Percentiles rank a stretch among this genome's conserved stretches.
These are phyloP conservation scores for Nibea coibor DNA, from an alignment of 2,113 vertebrate genomes.

Conservation along the genomic window DNA sequence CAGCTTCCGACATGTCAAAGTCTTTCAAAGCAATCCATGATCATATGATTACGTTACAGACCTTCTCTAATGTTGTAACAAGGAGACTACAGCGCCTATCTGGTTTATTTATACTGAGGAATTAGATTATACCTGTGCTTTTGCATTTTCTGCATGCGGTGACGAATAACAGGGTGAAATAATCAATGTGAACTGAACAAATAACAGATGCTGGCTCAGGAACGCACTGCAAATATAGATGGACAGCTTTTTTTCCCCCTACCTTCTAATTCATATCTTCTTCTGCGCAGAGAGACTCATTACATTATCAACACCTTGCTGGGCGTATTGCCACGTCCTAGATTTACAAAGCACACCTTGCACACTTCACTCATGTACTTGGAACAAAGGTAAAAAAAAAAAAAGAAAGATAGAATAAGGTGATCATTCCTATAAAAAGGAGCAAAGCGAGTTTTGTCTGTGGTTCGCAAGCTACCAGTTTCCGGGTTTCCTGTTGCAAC, in stretches of 20 bases:
- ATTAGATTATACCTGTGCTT: slow-evolving; percentile 22
- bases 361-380: slow-evolving; percentile 43
- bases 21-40: slow-evolving; percentile 15
- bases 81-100: not conserved
- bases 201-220: slow-evolving; percentile 17
- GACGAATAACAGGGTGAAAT: slow-evolving; percentile 29
- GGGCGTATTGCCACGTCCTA: slow-evolving; percentile 63
- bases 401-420: slow-evolving; percentile 12
- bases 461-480: slow-evolving; percentile 59
- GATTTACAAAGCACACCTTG: slow-evolving; percentile 66
- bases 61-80: slow-evolving; percentile 28
- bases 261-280: slow-evolving; percentile 55
- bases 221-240: slow-evolving; percentile 51
- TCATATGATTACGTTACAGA: slow-evolving; percentile 18
- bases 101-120: slow-evolving; percentile 40
- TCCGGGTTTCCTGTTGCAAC: slow-evolving; percentile 77
- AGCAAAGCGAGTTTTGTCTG: slow-evolving; percentile 58
- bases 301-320: slow-evolving; percentile 67
- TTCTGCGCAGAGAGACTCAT: slow-evolving; percentile 58
- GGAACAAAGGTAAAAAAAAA: slow-evolving; percentile 6
- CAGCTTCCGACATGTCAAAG: slow-evolving; percentile 30
- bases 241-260: slow-evolving; percentile 25
- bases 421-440: slow-evolving; percentile 39
- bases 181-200: slow-evolving; percentile 46
- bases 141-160: slow-evolving; percentile 22